Evolutionary conservation across 2,113 vertebrate species (phyloP), one percentile per base, ranked within the genome.

Genomic region (Alosa alosa): DNA sequence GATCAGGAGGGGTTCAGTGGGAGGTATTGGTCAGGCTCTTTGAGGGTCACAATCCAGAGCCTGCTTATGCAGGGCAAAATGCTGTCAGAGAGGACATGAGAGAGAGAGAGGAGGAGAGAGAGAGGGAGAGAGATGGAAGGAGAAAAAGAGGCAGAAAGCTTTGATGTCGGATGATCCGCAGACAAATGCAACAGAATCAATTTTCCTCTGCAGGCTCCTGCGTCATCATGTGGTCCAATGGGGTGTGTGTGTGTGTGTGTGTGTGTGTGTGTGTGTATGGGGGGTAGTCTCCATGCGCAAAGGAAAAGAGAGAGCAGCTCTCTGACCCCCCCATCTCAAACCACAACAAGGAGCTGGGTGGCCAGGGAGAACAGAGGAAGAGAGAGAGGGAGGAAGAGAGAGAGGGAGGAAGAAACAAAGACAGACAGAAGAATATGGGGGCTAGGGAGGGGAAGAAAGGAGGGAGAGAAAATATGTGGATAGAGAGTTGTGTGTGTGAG

Each of bases 121-220:
- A 72, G 64, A 72, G 64, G 36, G 25, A 72, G 64, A 72, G 64
- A 72, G 64, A 72, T 6, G 36, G 25, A 36, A 15, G 10, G 68
- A 13, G n/a, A 36, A 7, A 31, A 13, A 75, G 15, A 3, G 44
- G 84, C 86, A 87, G 87, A 86, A 25, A 41, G 81, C 91, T 94
- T 92, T 93, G 87, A 92, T 90, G 92, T 91, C 84, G 20, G 90
- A 90, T 92, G 87, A 89, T 91, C 89, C 90, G 90, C 88, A 57
- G 87, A 81, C 88, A 85, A 90, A 87, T 87, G 82, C 52, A 57
- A 81, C 83, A 17, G 47, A 87, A 88, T 89, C 89, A 75, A 46
- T 87, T 85, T 44, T 55, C 52, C 84, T 83, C 86, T 64, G 50
- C 68, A 22, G 45, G 57, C 45, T 20, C 81, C 64, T 81, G 75